These are phyloP conservation scores for Pocillopora meandrina DNA, from an alignment of 92 coral and sea anemone genomes.

Conservation along the genomic window DNA sequence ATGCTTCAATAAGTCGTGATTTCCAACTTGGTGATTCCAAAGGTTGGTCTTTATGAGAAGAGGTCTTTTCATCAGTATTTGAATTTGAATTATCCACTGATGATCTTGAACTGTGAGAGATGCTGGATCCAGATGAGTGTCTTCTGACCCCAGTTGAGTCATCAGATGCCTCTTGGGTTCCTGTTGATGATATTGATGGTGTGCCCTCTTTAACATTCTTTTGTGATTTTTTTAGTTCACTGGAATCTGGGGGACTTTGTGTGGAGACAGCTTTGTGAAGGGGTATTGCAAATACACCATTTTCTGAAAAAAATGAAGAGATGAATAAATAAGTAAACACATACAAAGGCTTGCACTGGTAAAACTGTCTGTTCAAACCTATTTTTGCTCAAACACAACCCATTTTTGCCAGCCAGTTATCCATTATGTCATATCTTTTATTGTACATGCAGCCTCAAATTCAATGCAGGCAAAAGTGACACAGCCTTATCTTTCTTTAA, in stretches of 20 bases:
- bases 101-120: slow-evolving; percentile 64
- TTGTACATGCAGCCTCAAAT: too few relatives aligned
- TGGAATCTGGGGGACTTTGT: neutral
- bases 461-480: too few relatives aligned
- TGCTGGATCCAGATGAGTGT: slow-evolving; percentile 78
- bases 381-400: too few relatives aligned
- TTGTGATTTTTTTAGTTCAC: slow-evolving; percentile 27
- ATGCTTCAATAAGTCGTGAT: slow-evolving; percentile 90
- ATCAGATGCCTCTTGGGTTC: slow-evolving; percentile 54
- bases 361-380: too few relatives aligned
- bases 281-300: slow-evolving; percentile 89
- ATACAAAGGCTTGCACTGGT: too few relatives aligned
- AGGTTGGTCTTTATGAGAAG: slow-evolving; percentile 42
- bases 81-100: slow-evolving; percentile 48
- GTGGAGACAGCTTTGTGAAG: slow-evolving; percentile 76
- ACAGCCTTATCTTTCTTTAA: too few relatives aligned
- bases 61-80: slow-evolving; percentile 39
- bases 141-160: slow-evolving; percentile 64
- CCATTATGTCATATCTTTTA: too few relatives aligned
- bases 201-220: slow-evolving; percentile 32
- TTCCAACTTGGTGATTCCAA: slow-evolving; percentile 85
- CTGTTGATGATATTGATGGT: slow-evolving; percentile 39
- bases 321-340: too few relatives aligned
- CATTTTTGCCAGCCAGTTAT: too few relatives aligned
- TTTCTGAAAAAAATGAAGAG: slow-evolving; percentile 45